A percentile compares a stretch with the other conserved stretches of the same genome.
These are phyloP conservation scores for Scolanthus callimorphus DNA, from an alignment of 92 coral and sea anemone genomes.

Conservation along the genomic window DNA sequence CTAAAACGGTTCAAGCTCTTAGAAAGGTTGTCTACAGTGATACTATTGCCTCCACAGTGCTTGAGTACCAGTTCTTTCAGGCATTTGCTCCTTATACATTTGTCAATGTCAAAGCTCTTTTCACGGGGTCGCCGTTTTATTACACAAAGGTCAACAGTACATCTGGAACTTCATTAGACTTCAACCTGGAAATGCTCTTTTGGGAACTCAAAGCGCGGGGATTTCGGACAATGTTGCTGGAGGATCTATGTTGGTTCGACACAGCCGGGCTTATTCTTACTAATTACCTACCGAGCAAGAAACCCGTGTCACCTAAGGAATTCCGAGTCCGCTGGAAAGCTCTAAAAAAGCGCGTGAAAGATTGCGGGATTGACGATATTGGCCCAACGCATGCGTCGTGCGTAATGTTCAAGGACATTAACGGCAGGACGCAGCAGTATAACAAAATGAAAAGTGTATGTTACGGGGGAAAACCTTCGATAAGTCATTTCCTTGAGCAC, in stretches of 20 bases:
- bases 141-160: too few species aligned
- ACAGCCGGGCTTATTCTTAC: constrained; percentile 81
- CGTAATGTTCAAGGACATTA: constrained; percentile 25
- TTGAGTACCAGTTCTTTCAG: constrained; percentile 70
- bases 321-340: constrained; percentile 32
- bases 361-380: constrained; percentile 40
- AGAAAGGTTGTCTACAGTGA: constrained; percentile 29
- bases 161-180: constrained; percentile 1
- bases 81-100: constrained; percentile 66
- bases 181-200: constrained; percentile 40
- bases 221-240: constrained; percentile 78
- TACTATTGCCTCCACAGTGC: constrained; percentile 30
- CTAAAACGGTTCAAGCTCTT: too few species aligned
- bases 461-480: constrained; percentile 6
- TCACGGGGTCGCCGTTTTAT: constrained; percentile 54
- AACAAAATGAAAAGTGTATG: too few species aligned
- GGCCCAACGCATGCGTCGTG: too few species aligned
- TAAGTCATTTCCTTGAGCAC: constrained; percentile 22
- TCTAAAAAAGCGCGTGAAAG: constrained; percentile 6
- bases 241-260: constrained; percentile 94
- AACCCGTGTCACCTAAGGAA: constrained; percentile 19
- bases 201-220: constrained; percentile 58
- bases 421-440: constrained; percentile 39
- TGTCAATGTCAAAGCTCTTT: constrained; percentile 51
- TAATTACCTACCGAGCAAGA: constrained; percentile 44